Conservation (phyloP, 2,113 vertebrate genomes). For the Rhinoptilus africanus region DNA sequence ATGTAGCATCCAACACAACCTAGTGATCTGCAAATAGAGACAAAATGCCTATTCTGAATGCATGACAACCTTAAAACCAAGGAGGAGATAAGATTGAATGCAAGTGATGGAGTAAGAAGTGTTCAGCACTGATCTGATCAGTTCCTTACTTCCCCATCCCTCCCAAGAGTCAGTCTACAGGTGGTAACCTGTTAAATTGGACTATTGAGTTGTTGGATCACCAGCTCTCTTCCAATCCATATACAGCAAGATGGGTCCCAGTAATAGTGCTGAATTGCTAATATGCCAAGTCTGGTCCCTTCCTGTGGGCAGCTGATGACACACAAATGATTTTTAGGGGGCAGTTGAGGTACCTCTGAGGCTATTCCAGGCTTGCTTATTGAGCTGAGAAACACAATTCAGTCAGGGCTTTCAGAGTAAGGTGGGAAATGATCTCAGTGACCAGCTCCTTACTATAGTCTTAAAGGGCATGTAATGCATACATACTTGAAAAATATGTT, state of each 20-base stretch:
- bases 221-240: background rate
- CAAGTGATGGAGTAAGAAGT: background rate
- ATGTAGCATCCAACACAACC: background rate
- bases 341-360: background rate
- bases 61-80: background rate
- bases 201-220: background rate
- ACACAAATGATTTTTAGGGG: background rate
- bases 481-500: background rate
- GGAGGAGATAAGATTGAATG: background rate
- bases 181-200: background rate
- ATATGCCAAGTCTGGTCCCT: background rate
- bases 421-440: background rate
- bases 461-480: background rate
- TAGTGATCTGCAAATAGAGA: background rate
- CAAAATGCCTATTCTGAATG: background rate
- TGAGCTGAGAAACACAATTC: background rate
- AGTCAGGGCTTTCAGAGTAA: background rate
- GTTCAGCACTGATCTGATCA: background rate
- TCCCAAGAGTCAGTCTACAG: background rate
- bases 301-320: background rate
- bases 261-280: background rate
- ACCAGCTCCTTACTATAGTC: background rate
- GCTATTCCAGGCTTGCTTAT: background rate
- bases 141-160: background rate
- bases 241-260: background rate